A percentile compares a stretch with the other conserved stretches of the same genome.
Evolutionary conservation across 1,140 invertebrate genomes (phyloP).

Genomic region (Cydia fagiglandana): DNA sequence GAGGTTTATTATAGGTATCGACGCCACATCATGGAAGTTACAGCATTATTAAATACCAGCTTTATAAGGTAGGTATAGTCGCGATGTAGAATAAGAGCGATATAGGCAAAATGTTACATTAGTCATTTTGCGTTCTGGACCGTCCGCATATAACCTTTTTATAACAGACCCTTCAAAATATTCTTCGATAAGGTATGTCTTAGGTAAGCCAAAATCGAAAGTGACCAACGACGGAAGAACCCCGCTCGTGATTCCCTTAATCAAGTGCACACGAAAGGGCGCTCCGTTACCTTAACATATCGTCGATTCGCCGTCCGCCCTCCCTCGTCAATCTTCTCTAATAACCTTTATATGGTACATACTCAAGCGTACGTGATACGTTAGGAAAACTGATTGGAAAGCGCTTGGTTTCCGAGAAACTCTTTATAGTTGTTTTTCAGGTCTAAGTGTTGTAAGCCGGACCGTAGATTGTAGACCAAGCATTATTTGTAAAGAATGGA

Average conservation of each 20-base stretch:
- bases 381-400: slow-evolving; percentile 7
- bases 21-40: neutral
- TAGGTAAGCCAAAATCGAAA: neutral
- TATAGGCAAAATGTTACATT: too few species aligned
- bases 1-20: neutral
- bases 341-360: slow-evolving; percentile 18
- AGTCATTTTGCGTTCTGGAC: too few species aligned
- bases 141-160: too few species aligned
- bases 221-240: neutral
- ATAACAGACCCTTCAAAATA: neutral
- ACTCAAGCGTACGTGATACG: slow-evolving; percentile 17
- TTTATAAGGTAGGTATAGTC: too few species aligned
- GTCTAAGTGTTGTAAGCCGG: neutral
- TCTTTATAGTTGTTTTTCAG: slow-evolving; percentile 8
- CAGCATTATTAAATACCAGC: neutral
- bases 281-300: slow-evolving; percentile 59
- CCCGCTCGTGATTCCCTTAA: slow-evolving; percentile 40
- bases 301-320: slow-evolving; percentile 36
- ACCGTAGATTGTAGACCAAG: neutral
- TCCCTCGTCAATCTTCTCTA: slow-evolving; percentile 19
- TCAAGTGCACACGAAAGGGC: slow-evolving; percentile 52
- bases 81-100: too few species aligned
- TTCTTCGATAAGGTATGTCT: neutral
- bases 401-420: neutral
- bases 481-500: neutral